Evolutionary conservation across 2,797 vertebrate genomes (phyloP).

Genomic region (Falco berigora): DNA sequence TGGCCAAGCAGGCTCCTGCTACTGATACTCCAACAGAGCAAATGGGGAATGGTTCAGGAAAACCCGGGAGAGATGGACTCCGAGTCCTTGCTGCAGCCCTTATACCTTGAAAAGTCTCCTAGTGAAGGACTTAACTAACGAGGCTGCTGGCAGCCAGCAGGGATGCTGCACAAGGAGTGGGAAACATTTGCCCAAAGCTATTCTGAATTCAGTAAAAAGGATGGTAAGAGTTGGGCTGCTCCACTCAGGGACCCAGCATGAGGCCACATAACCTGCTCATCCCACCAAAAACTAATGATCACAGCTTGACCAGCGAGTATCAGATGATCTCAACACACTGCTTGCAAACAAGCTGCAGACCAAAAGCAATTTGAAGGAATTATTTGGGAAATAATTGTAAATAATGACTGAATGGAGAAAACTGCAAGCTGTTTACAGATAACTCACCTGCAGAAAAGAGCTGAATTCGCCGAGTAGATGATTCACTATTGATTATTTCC

Average conservation of each 20-base stretch:
- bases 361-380: slow-evolving; percentile 16
- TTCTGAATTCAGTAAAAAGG: neutral
- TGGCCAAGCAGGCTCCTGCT: neutral
- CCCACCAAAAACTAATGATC: neutral
- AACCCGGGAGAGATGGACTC: neutral
- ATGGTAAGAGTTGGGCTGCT: neutral
- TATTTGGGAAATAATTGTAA: slow-evolving; percentile 65
- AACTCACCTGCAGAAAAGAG: slow-evolving; percentile 16
- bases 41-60: neutral
- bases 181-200: neutral
- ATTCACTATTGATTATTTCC: slow-evolving; percentile 63
- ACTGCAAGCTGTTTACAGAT: slow-evolving; percentile 52
- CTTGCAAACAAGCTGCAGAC: slow-evolving; percentile 43
- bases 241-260: neutral
- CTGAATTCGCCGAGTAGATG: slow-evolving; percentile 47
- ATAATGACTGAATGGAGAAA: slow-evolving; percentile 49
- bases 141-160: neutral
- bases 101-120: neutral
- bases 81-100: neutral
- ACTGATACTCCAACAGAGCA: neutral
- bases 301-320: neutral
- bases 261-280: neutral
- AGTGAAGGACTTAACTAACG: neutral
- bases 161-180: neutral
- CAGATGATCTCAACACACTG: neutral